Conservation (phyloP, 2,113 vertebrate species). For the Calonectris borealis region DNA sequence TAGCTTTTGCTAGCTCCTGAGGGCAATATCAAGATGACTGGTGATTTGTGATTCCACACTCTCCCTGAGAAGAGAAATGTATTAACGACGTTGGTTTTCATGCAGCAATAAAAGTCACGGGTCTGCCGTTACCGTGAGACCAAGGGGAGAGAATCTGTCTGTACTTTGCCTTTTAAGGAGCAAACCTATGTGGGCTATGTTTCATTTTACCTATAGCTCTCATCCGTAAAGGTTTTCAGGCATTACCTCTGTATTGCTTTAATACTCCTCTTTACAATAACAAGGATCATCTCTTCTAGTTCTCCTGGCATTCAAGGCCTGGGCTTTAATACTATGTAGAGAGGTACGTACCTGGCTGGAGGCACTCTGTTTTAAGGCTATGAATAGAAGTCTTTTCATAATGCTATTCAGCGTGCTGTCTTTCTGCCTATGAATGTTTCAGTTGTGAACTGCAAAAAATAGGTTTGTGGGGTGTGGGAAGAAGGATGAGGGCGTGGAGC, state of each 20-base stretch:
- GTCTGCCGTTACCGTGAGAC: accelerated
- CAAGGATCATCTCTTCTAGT: background rate
- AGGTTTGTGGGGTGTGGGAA: background rate
- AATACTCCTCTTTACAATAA: background rate
- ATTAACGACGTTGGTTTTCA: accelerated
- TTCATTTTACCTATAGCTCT: background rate
- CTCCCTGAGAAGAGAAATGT: background rate
- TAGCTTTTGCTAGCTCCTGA: background rate
- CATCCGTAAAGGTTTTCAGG: background rate
- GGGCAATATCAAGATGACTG: background rate
- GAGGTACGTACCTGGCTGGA: background rate
- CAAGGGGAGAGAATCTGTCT: background rate
- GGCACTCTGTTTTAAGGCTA: background rate
- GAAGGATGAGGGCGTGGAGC: background rate
- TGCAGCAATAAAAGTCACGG: background rate
- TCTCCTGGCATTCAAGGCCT: background rate
- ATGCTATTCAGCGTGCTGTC: accelerated
- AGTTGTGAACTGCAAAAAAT: background rate
- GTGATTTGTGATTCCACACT: background rate
- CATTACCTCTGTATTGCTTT: background rate
- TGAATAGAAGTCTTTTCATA: background rate
- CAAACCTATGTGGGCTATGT: background rate
- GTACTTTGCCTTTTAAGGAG: background rate
- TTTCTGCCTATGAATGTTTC: background rate
- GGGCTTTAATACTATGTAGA: accelerated